phyloP scores from a whole-genome alignment of 2,113 vertebrate species.

The Plecturocebus donacophilus region DNA sequence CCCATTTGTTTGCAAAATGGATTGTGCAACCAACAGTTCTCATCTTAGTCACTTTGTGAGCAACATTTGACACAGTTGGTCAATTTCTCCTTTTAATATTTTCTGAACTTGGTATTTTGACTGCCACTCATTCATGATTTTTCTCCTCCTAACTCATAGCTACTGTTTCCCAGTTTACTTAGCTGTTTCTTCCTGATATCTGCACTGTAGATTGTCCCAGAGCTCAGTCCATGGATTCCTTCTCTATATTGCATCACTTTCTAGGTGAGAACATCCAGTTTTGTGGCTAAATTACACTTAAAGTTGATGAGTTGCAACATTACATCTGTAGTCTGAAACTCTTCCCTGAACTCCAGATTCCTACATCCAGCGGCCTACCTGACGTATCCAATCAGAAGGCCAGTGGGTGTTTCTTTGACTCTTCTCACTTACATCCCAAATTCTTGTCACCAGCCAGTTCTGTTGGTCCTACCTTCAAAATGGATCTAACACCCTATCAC shows the following conservation, averaged over 20 bases:
- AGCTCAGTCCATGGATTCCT: not conserved
- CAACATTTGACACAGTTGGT: rapidly evolving
- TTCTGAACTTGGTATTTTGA: no score
- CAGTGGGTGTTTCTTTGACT: not conserved
- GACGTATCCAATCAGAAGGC: not conserved
- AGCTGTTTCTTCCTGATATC: not conserved
- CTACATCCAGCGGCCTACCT: not conserved
- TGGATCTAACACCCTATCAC: not conserved
- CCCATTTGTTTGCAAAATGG: not conserved
- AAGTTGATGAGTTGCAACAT: not conserved
- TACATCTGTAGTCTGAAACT: not conserved
- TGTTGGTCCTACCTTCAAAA: not conserved
- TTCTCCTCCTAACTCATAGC: not conserved
- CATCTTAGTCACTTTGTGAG: not conserved
- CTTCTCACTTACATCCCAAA: not conserved
- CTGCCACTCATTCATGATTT: not conserved
- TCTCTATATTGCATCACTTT: not conserved
- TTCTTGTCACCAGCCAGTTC: no score
- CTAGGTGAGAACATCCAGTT: no score
- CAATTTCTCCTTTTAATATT: not conserved
- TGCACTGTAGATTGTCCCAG: rapidly evolving
- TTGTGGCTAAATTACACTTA: not conserved
- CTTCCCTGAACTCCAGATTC: not conserved
- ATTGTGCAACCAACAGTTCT: rapidly evolving
- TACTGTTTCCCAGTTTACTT: not conserved